Evolutionary conservation across 2,113 vertebrate genomes (phyloP).

Genomic region (Corvus moneduloides): DNA sequence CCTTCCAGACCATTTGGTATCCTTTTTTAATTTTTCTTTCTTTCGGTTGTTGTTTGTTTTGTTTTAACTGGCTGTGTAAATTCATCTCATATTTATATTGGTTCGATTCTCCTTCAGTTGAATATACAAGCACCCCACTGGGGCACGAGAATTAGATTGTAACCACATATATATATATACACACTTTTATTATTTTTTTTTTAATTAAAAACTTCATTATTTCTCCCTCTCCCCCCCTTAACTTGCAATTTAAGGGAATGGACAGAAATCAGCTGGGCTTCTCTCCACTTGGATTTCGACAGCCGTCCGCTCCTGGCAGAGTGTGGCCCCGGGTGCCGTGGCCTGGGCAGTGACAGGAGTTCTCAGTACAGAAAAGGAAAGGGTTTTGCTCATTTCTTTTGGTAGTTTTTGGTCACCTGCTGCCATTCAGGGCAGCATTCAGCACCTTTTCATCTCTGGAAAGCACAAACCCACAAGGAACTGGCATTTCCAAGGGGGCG

Average conservation of each 20-base stretch:
- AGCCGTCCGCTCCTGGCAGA: conserved; percentile 16
- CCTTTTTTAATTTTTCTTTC: not conserved
- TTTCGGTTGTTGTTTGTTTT: conserved; percentile 11
- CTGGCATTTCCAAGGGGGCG: not conserved
- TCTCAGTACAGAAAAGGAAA: conserved; percentile 10
- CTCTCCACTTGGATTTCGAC: conserved; percentile 9
- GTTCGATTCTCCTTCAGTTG: conserved; percentile 63
- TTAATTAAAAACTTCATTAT: conserved; percentile 75
- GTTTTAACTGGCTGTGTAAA: conserved; percentile 58
- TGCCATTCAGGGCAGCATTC: not conserved
- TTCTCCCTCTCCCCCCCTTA: conserved; percentile 52
- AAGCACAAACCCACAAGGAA: conserved; percentile 11
- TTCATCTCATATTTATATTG: conserved; percentile 44
- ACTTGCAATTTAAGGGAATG: conserved; percentile 52
- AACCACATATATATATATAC: conserved; percentile 70
- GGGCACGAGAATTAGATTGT: conserved; percentile 73
- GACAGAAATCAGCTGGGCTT: conserved; percentile 32
- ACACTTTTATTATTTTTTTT: conserved; percentile 48
- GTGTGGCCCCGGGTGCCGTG: not conserved
- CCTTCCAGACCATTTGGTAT: conserved; percentile 54
- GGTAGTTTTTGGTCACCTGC: conserved; percentile 47
- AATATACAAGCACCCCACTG: conserved; percentile 78
- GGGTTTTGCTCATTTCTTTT: not conserved
- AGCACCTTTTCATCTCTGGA: conserved; percentile 34
- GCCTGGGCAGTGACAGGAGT: not conserved